phyloP scores from a whole-genome alignment of 2,113 vertebrate genomes.

The Ammospiza caudacuta region DNA sequence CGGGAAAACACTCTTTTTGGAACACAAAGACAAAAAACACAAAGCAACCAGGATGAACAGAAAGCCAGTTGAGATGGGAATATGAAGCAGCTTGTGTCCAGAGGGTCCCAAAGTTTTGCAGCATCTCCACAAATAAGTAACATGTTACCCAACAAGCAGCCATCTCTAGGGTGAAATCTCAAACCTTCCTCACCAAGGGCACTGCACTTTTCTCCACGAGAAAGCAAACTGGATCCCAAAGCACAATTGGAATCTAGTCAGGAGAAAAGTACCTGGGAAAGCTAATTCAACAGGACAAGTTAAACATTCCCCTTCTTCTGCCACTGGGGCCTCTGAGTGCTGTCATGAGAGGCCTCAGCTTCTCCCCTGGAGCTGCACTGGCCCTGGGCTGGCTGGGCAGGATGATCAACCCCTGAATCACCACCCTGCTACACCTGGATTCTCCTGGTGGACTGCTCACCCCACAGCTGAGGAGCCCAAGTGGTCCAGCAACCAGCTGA shows the following conservation, averaged over 20 bases:
- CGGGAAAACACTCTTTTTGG: neutral
- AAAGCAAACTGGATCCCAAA: conserved; percentile 51
- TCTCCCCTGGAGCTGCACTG: neutral
- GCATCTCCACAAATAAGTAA: neutral
- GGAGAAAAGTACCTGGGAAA: neutral
- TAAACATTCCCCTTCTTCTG: neutral
- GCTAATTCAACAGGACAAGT: neutral
- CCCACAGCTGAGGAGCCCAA: neutral
- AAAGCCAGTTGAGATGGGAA: neutral
- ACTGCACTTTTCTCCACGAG: conserved; percentile 16
- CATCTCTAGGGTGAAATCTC: neutral
- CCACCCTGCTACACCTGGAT: neutral
- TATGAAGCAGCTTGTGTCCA: neutral
- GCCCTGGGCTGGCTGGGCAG: neutral
- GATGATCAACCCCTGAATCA: neutral
- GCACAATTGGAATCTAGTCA: conserved; percentile 29
- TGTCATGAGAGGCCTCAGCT: neutral
- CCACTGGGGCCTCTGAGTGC: neutral
- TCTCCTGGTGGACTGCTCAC: neutral
- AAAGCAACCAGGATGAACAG: neutral
- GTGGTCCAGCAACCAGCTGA: neutral
- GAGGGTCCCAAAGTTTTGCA: neutral
- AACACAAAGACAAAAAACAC: neutral
- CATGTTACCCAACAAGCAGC: neutral
- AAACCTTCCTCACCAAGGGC: neutral